Evolutionary conservation across 2,113 vertebrate genomes (phyloP), one percentile per base, ranked within the genome.

Genomic region (Phoxinus phoxinus): DNA sequence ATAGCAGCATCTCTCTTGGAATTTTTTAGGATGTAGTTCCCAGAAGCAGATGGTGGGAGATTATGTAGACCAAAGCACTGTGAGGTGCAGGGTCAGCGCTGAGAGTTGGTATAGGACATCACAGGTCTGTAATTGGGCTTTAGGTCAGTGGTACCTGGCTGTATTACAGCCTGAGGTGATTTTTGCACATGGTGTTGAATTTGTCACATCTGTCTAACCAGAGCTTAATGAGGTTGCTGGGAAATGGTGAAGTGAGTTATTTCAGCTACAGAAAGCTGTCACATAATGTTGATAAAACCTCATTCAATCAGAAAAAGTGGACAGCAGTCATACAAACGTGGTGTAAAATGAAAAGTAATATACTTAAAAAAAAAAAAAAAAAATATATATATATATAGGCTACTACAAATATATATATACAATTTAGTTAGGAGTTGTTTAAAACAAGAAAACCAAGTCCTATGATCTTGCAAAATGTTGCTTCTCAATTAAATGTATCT

Each of bases 21-120:
- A 82, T 59, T 83, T 63, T 76, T 88, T 56, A 69, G 84, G 72
- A 80, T 51, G 65, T 73, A 71, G 58, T 80, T 93, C 90, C 91
- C 91, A 72, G 11, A 78, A 93, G 90, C 93, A 94, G 91, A 93
- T 88, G 90, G 91, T 87, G 91, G 90, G 90, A 93, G 93, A 93
- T 91, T 89, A 92, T 91, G 86, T 90, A 92, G 91, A 92, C 90
- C 71, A 72, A n/a, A 48, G 73, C 84, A 85, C 72, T 1, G 84
- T 77, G 78, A 48, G 48, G 75, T 25, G 56, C 7, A 21, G 56
- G 53, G 63, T 92, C 90, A 92, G 91, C 74, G 23, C 27, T 7
- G 37, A 51, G 72, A 83, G 69, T 71, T 65, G 78, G 21, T 25
- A 19, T 76, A 63, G 61, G 12, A 83, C 27, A 72, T 61, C 44